phyloP scores from a whole-genome alignment of 2,888 invertebrate species.

The Nowickia ferox region DNA sequence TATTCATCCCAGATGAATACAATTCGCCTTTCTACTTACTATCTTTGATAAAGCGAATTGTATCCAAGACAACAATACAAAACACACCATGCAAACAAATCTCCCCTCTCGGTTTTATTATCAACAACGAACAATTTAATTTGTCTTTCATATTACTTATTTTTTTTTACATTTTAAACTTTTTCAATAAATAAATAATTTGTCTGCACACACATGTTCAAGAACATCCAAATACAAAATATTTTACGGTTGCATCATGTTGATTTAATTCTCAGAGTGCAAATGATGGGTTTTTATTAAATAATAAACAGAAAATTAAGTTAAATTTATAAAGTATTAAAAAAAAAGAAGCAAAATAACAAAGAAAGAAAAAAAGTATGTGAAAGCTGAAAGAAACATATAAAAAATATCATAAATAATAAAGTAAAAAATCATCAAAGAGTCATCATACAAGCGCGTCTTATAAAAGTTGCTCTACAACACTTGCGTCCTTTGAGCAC shows the following conservation, averaged over 20 bases:
- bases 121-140: not conserved
- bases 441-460: not conserved
- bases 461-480: not conserved
- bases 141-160: not conserved
- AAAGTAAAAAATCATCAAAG: slow-evolving; percentile 16
- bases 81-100: too few species aligned
- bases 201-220: slow-evolving; percentile 18
- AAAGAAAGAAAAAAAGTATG: slow-evolving; percentile 3
- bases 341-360: slow-evolving; percentile 8
- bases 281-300: slow-evolving; percentile 40
- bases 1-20: too few species aligned
- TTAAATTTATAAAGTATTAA: slow-evolving; percentile 57
- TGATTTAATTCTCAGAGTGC: slow-evolving; percentile 27
- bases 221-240: slow-evolving; percentile 6
- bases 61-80: too few species aligned
- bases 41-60: too few species aligned
- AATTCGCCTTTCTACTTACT: too few species aligned
- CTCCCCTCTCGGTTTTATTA: too few species aligned
- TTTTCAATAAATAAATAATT: slow-evolving; percentile 38
- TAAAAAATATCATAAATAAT: slow-evolving; percentile 11
- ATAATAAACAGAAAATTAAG: slow-evolving; percentile 67
- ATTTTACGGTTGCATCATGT: not conserved
- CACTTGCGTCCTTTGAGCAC: not conserved
- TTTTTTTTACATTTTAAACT: not conserved
- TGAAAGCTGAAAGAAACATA: not conserved